Base-by-base conservation (phyloP, 2,888 invertebrate genomes). In the Alloplasta piceator region DNA sequence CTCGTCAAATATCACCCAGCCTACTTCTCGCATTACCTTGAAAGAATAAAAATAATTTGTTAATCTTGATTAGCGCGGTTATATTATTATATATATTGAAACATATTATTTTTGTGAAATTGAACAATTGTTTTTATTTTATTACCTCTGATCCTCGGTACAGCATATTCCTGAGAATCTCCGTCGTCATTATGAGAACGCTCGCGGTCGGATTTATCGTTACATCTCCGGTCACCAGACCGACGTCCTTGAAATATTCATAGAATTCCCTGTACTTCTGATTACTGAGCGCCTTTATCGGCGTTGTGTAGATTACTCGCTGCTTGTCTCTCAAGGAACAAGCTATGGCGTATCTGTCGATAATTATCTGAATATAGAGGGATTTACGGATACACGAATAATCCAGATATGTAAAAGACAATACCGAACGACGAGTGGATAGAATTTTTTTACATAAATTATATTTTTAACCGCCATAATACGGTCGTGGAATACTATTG, bases 131-230 rank as follows among this genome's bases (percentile, higher is more conserved):
- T 6, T 38, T 58, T 6, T 10, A n/a, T 6, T 38, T 58, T 82
- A 26, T 26, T 26, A 91, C 96, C 94, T 99, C 99, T 50, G 98
- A 98, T 64, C 99, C 99, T 90, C 99, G 94, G 91, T 99, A 99
- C 76, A 99, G 93, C 99, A 99, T 99, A 89, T 98, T 98, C 83
- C 99, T 94, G 82, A 99, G 93, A 94, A 99, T 99, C 96, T 99
- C 99, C n/a, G 99, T 99, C 0, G 99, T 99, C 99, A 99, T 99
- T 85, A 99, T 98, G 48, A 99, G 95, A 92, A 99, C 98, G 72
- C 98, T 98, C 10, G 99, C 99, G 46, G 97, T 96, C 4, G 99
- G 99, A 93, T 99, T 99, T 72, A 99, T 98, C 0, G 99, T 99
- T 1, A 99, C 99, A 93, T 99, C 99, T 43, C 99, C 99, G 36